These are phyloP conservation scores for Clarias fuscus DNA, from an alignment of 2,797 vertebrate species.

Conservation along the genomic window DNA sequence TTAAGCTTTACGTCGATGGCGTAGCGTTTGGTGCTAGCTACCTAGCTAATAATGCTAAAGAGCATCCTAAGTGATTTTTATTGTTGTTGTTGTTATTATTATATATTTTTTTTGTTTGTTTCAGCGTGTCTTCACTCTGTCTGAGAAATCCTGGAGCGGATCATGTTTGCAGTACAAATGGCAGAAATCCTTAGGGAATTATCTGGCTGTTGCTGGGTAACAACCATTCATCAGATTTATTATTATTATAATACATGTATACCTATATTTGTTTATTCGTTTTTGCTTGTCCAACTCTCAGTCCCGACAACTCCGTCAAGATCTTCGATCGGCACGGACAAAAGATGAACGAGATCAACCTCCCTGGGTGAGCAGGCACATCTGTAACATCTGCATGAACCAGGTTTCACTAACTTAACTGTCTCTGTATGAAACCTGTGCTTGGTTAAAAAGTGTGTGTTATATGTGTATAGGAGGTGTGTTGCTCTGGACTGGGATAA, in stretches of 20 bases:
- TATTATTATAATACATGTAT: too few species aligned
- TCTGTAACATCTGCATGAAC: conserved; percentile 11
- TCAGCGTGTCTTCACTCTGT: conserved; percentile 86
- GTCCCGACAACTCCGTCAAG: conserved; percentile 86
- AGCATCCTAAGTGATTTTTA: not conserved
- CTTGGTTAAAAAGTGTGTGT: not conserved
- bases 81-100: not conserved
- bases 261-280: not conserved
- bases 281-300: conserved; percentile 56
- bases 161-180: conserved; percentile 85
- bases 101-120: conserved; percentile 30
- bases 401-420: too few species aligned
- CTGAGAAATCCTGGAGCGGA: conserved; percentile 83
- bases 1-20: not conserved
- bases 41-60: not conserved
- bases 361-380: conserved; percentile 82
- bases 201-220: conserved; percentile 93
- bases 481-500: conserved; percentile 97
- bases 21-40: not conserved
- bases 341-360: conserved; percentile 87
- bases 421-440: not conserved
- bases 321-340: conserved; percentile 98
- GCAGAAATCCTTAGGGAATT: conserved; percentile 93
- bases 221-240: conserved; percentile 48
- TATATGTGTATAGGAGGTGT: conserved; percentile 67